phyloP scores from a whole-genome alignment of 2,888 invertebrate genomes.

The Smittia sp. region DNA sequence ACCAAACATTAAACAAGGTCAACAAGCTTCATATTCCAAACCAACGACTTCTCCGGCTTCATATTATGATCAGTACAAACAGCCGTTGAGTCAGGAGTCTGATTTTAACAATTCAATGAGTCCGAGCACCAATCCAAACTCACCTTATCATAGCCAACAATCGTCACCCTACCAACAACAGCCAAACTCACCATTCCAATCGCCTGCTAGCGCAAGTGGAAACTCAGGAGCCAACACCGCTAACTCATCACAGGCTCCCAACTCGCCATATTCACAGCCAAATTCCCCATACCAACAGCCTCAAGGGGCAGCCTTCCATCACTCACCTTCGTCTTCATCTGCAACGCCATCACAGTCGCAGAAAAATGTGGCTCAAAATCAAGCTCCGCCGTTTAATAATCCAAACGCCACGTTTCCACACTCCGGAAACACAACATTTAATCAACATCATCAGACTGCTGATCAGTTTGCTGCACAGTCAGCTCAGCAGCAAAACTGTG shows the following conservation, averaged over 20 bases:
- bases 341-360: slow-evolving; percentile 43
- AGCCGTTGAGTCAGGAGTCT: slow-evolving; percentile 56
- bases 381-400: slow-evolving; percentile 42
- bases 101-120: slow-evolving; percentile 59
- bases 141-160: slow-evolving; percentile 57
- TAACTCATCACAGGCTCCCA: slow-evolving; percentile 49
- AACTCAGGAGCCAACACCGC: slow-evolving; percentile 2
- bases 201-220: slow-evolving; percentile 42
- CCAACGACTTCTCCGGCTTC: slow-evolving; percentile 45
- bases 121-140: slow-evolving; percentile 57
- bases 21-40: neutral
- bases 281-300: slow-evolving; percentile 50
- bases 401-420: slow-evolving; percentile 26
- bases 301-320: slow-evolving; percentile 29
- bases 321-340: neutral
- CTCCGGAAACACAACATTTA: slow-evolving; percentile 42
- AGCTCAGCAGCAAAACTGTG: neutral
- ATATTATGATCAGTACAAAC: slow-evolving; percentile 61
- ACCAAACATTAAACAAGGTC: neutral
- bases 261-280: slow-evolving; percentile 51
- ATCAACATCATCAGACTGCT: slow-evolving; percentile 43
- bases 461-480: slow-evolving; percentile 1
- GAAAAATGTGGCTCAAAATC: slow-evolving; percentile 45
- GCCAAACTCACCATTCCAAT: slow-evolving; percentile 54
- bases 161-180: slow-evolving; percentile 55